Conservation (phyloP, 2,888 invertebrate species). For the Drosophila falleni region DNA sequence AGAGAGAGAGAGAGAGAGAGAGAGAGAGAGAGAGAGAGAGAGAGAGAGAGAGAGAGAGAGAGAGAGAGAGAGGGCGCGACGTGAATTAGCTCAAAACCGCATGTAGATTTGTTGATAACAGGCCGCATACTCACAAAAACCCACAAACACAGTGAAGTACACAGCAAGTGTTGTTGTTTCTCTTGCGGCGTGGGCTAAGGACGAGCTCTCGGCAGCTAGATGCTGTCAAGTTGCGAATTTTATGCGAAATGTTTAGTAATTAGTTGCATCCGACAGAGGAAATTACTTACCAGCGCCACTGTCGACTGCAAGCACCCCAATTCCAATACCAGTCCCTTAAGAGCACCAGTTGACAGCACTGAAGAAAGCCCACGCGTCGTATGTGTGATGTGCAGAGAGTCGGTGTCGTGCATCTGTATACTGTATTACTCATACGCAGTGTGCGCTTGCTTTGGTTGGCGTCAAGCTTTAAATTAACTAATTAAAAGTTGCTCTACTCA, state of each 20-base stretch:
- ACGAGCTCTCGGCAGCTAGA: conserved; percentile 63
- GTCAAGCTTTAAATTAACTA: conserved; percentile 78
- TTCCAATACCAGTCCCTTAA: conserved; percentile 28
- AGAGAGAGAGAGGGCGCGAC: conserved; percentile 19
- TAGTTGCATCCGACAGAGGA: conserved; percentile 80
- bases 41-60: no score
- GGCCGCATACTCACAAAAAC: conserved; percentile 38
- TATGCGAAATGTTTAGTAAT: conserved; percentile 81
- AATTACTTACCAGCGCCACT: conserved; percentile 69
- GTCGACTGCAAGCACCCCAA: conserved; percentile 47
- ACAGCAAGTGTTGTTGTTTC: conserved; percentile 32
- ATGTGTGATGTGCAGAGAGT: conserved; percentile 25
- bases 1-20: no score
- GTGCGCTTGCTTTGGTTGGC: conserved; percentile 55
- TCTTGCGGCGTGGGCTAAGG: conserved; percentile 37
- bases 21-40: no score
- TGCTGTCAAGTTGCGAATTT: conserved; percentile 77
- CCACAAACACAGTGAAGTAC: conserved; percentile 4
- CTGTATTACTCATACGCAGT: conserved; percentile 71
- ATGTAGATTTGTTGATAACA: conserved; percentile 79
- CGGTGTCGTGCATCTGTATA: conserved; percentile 40
- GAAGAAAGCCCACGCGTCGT: conserved; percentile 48
- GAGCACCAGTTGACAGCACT: conserved; percentile 63
- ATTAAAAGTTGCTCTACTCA: conserved; percentile 72
- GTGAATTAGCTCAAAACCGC: conserved; percentile 74